Evolutionary conservation across 2,113 vertebrate species (phyloP).

Genomic region (Colinus virginianus): DNA sequence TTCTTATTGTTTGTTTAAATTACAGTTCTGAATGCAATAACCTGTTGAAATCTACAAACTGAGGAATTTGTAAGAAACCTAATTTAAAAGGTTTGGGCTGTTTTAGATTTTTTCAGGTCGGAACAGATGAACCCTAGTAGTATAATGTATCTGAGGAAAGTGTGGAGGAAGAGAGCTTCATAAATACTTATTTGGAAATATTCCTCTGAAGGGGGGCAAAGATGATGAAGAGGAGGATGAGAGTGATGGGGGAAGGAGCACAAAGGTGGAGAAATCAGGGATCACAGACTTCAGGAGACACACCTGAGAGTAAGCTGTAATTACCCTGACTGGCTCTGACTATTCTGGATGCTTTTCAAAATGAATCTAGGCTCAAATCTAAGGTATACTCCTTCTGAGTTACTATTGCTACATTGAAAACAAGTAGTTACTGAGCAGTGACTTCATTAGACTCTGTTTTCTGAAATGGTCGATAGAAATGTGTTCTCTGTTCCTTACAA

Average conservation of each 20-base stretch:
- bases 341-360: not conserved
- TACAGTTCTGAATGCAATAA: not conserved
- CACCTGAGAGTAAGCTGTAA: not conserved
- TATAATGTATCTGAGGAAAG: not conserved
- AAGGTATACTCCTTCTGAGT: not conserved
- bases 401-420: not conserved
- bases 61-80: not conserved
- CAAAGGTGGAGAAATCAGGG: not conserved
- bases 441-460: not conserved
- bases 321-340: not conserved
- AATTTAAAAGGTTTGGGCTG: not conserved
- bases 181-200: not conserved
- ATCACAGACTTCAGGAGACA: not conserved
- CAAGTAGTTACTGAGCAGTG: not conserved
- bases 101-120: not conserved
- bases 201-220: not conserved
- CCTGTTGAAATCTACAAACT: not conserved
- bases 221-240: not conserved
- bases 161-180: not conserved
- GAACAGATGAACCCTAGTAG: not conserved
- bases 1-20: not conserved
- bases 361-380: not conserved
- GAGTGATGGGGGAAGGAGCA: not conserved
- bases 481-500: too few relatives aligned
- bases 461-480: not conserved